A percentile compares a stretch with the other conserved stretches of the same genome.
Conservation (phyloP, 2,888 invertebrate species). For the Spisula subtruncata region DNA sequence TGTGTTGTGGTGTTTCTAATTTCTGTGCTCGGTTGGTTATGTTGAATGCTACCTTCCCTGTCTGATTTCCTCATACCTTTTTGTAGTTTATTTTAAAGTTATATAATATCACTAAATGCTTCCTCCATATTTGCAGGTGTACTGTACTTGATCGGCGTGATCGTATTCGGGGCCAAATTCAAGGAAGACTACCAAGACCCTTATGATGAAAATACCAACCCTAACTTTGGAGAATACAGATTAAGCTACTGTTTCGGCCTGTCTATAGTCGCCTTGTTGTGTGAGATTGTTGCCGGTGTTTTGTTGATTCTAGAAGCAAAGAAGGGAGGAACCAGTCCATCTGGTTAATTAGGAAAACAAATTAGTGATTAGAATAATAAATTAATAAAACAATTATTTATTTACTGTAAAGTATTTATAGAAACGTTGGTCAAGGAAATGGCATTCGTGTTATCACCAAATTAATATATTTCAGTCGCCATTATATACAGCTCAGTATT, state of each 20-base stretch:
- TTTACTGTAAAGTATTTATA: neutral
- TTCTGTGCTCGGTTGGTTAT: too few relatives aligned
- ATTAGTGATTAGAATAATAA: neutral
- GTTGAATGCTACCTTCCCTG: too few relatives aligned
- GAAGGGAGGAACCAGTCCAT: constrained; percentile 48
- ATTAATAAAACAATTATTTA: neutral
- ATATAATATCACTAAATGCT: too few relatives aligned
- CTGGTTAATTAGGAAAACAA: constrained; percentile 9
- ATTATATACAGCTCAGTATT: too few relatives aligned
- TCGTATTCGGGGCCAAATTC: constrained; percentile 74
- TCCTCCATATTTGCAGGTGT: constrained; percentile 72
- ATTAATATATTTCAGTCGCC: too few relatives aligned
- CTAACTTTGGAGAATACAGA: constrained; percentile 31
- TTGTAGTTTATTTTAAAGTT: too few relatives aligned
- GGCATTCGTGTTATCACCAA: too few relatives aligned
- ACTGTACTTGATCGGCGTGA: constrained; percentile 72
- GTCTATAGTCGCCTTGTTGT: constrained; percentile 71
- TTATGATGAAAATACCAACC: neutral
- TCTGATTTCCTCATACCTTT: too few relatives aligned
- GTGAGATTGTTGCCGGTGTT: constrained; percentile 73
- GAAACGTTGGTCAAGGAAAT: neutral
- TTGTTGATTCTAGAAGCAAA: constrained; percentile 67
- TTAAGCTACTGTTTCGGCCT: constrained; percentile 75
- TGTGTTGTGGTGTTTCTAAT: too few relatives aligned
- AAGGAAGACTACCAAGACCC: constrained; percentile 63